Evolutionary conservation across 2,113 vertebrate species (phyloP).

Genomic region (Chamaea fasciata): DNA sequence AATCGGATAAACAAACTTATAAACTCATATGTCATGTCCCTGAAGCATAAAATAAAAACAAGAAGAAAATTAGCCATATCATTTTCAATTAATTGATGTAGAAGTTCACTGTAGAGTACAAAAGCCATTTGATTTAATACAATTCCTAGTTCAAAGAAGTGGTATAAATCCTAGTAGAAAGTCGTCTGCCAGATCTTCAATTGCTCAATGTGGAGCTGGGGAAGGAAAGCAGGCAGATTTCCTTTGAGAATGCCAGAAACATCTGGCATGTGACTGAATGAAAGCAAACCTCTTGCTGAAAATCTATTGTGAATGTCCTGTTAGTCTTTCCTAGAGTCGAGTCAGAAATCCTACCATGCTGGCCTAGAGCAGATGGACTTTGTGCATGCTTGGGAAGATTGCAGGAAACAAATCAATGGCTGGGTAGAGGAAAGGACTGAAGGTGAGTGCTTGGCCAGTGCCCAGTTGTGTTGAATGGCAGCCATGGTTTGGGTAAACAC

Average conservation of each 20-base stretch:
- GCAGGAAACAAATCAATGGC: slow-evolving; percentile 80
- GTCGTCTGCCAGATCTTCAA: neutral
- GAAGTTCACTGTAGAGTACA: neutral
- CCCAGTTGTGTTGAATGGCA: neutral
- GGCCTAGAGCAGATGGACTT: slow-evolving; percentile 83
- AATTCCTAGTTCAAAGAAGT: neutral
- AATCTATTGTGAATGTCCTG: neutral
- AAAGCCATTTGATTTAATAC: neutral
- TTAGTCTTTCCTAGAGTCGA: slow-evolving; percentile 80
- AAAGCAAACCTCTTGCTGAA: neutral
- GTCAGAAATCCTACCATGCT: slow-evolving; percentile 80
- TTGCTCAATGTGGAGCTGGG: fast-evolving
- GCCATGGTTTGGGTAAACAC: neutral
- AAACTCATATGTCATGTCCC: neutral
- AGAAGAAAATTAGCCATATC: fast-evolving
- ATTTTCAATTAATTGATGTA: neutral
- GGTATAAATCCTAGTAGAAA: neutral
- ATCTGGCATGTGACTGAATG: neutral
- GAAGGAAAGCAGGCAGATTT: fast-evolving
- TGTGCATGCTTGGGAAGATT: slow-evolving; percentile 69
- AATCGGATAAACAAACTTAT: fast-evolving
- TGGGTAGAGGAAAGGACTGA: slow-evolving; percentile 88
- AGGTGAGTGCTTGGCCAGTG: slow-evolving; percentile 65
- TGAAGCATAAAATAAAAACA: neutral
- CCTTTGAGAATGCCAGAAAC: neutral